Conservation (phyloP, 2,113 vertebrate species). For the Helogale parvula region DNA sequence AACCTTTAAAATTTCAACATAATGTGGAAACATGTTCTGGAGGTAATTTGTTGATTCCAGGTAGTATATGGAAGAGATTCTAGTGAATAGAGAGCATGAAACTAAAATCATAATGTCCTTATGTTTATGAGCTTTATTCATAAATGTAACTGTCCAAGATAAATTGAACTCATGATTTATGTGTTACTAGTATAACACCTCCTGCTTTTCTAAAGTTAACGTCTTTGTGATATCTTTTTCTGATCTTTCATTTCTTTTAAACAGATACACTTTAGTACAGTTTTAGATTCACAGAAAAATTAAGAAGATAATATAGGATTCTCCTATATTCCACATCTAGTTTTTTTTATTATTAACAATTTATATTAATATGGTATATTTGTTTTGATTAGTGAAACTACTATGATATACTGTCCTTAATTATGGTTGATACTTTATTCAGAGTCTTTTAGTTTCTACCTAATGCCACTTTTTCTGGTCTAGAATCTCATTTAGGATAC, state of each 20-base stretch:
- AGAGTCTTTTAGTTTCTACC: not conserved
- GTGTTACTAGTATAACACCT: not conserved
- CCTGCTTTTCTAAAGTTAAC: not conserved
- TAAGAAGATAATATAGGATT: not conserved
- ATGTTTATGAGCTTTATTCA: slow-evolving; percentile 1
- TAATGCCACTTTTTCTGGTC: not conserved
- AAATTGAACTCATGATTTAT: not conserved
- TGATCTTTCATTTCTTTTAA: not conserved
- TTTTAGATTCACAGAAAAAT: not conserved
- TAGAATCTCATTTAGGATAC: not conserved
- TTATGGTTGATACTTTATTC: not conserved
- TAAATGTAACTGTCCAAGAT: not conserved
- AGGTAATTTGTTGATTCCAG: not conserved
- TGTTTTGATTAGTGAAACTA: not conserved
- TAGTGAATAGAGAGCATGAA: not conserved
- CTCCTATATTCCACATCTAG: not conserved
- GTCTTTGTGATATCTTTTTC: not conserved
- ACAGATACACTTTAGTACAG: not conserved
- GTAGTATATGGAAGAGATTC: not conserved
- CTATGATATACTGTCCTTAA: not conserved
- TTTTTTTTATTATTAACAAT: not conserved
- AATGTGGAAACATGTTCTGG: not conserved
- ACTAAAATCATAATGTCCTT: not conserved
- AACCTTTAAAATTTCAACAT: slow-evolving; percentile 30
- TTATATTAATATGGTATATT: not conserved